Conservation (phyloP, 2,113 vertebrate species). For the Tauraco erythrolophus region DNA sequence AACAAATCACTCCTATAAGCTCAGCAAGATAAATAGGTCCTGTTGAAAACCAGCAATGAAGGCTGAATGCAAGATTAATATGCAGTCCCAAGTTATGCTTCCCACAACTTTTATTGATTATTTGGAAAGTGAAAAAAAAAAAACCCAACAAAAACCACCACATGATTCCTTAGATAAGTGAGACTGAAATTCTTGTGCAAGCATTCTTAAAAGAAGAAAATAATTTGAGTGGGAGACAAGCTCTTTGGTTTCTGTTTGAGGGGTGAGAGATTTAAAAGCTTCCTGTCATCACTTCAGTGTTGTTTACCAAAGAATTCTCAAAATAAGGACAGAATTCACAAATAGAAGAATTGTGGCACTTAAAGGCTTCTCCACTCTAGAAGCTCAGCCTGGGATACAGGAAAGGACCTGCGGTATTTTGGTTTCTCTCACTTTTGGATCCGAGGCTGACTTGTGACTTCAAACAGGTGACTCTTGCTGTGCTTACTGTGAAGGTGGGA, state of each 20-base stretch:
- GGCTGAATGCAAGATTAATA: slow-evolving; percentile 78
- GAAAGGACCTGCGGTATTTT: not conserved
- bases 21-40: slow-evolving; percentile 74
- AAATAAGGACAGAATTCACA: not conserved
- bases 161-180: slow-evolving; percentile 59
- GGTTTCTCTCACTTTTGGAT: not conserved
- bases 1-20: slow-evolving; percentile 74
- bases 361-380: not conserved
- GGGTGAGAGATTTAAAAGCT: not conserved
- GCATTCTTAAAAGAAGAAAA: slow-evolving; percentile 54
- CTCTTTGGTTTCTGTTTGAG: slow-evolving; percentile 27
- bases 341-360: not conserved
- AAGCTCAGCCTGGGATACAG: not conserved
- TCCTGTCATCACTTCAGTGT: not conserved
- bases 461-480: not conserved
- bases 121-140: slow-evolving; percentile 49
- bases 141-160: too few relatives aligned
- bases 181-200: slow-evolving; percentile 67
- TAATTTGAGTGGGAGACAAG: slow-evolving; percentile 24
- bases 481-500: not conserved
- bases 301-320: not conserved
- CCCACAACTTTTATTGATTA: slow-evolving; percentile 77
- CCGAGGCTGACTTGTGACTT: not conserved
- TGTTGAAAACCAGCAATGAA: slow-evolving; percentile 69
- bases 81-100: slow-evolving; percentile 75